Base-by-base conservation (phyloP, 2,113 vertebrate species). In the Lynx canadensis region DNA sequence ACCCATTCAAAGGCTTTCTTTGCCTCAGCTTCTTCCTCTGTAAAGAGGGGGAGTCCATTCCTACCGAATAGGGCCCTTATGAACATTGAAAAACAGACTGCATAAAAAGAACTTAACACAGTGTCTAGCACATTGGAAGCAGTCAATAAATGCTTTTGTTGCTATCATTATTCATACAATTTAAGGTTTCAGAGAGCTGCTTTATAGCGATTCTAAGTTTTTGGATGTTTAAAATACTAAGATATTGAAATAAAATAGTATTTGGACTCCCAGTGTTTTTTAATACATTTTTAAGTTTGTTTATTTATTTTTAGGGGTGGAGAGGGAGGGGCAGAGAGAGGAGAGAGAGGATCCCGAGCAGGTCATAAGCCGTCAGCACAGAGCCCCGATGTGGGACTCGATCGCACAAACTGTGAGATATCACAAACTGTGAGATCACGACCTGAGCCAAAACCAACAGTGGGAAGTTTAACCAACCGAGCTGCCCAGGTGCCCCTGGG, bases 241-340 rank as follows among this genome's bases (percentile, higher is more conserved):
- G 8, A 92, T 50, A 91, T 11, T 92, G 21, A 95, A 88, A 36
- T 73, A 78, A 92, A 95, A 87, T 73, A 69, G 36, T 86, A 23
- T 87, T 91, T 71, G 27, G 23, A 15, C 1, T 94, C 21, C 8
- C 18, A 23, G 21, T 60, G 57, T 23, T 60, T 60, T 60, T 60
- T 23, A 60, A 23, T 60, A 60, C 57, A 23, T 60, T 60, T 60
- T 60, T 23, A 4, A 60, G 8, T 23, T 60, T 60, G 23, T 23
- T 57, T 57, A 57, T 57, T 60, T 60, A 60, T 25, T 60, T 60
- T 60, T 23, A 60, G 57, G 57, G 57, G 57, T 60, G 57, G 57
- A 60, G 21, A 60, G 19, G 8, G 57, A 23, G 57, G 8, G 21
- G 57, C 57, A 60, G 57, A 60, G 57, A 23, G 57, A 60, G 7